Evolutionary conservation across 2,113 vertebrate genomes (phyloP), one percentile per base, ranked within the genome.

Genomic region (Lathamus discolor): DNA sequence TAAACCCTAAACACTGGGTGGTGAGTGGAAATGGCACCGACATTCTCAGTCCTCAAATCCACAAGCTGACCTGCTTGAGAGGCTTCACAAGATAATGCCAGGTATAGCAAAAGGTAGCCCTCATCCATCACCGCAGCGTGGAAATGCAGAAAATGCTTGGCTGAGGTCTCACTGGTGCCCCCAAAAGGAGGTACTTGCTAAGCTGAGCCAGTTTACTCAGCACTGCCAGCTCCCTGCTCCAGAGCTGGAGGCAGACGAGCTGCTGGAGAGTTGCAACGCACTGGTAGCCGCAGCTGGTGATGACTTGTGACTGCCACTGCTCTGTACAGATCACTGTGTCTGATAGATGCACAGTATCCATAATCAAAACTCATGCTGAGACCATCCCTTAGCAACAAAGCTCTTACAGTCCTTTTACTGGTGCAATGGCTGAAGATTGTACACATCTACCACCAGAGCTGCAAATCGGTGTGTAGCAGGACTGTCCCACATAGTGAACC

Each of bases 121-220:
- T 74, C 39, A 51, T 4, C 66, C 57, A 55, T 10, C 3, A 9
- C 14, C 39, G 54, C 78, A 44, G n/a, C 0, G 0, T 22, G 46
- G 83, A 92, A 63, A 9, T 10, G 37, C 82, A 75, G 55, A n/a
- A 67, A 63, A 67, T 1, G 0, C 62, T 68, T 51, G 79, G 52
- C 62, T 72, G 46, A 54, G 51, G 46, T 62, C 37, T 63, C 3
- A 0, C 15, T 52, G 52, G 48, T 55, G 35, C 14, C 14, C 23
- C 13, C 11, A 27, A 22, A 67, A 35, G 10, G 28, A 68, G 25
- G 61, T 19, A n/a, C 57, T 28, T 55, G 70, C 73, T 44, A 20
- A 69, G 61, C 31, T 1, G 12, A 86, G 44, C 37, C 59, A 84
- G 18, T 44, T 90, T 74, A 6, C 18, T 16, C 48, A 6, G 43